These are phyloP conservation scores for Rhabdomys dilectus DNA, from an alignment of 2,113 vertebrate genomes.

Conservation along the genomic window DNA sequence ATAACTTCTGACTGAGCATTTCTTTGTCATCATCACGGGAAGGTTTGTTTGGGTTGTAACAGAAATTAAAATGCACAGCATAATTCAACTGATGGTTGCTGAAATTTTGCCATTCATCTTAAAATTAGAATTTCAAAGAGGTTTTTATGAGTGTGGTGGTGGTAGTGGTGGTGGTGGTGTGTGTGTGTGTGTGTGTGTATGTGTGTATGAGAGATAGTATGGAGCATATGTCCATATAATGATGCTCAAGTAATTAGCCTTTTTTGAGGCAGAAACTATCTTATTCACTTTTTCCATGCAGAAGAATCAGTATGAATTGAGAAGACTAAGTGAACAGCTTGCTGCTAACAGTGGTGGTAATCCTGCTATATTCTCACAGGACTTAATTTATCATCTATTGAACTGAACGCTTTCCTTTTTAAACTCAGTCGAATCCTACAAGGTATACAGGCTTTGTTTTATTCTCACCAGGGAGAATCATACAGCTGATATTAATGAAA, in stretches of 20 bases:
- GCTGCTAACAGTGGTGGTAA: not conserved
- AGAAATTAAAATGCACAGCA: conserved; percentile 8
- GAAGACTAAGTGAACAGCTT: not conserved
- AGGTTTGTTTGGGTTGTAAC: not conserved
- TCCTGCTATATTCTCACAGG: not conserved
- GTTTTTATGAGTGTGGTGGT: not conserved
- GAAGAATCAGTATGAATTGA: not conserved
- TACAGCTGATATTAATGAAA: not conserved
- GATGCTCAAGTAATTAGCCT: conserved; percentile 7
- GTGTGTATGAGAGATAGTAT: not conserved
- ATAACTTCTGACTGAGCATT: conserved; percentile 9
- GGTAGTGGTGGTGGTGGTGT: not conserved
- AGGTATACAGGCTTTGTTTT: conserved; percentile 12
- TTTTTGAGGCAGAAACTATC: not conserved
- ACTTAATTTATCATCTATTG: conserved; percentile 38
- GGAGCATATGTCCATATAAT: not conserved
- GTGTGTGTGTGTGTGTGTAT: not conserved
- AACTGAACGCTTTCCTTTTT: conserved; percentile 10
- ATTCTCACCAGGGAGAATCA: not conserved
- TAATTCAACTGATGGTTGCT: conserved; percentile 26
- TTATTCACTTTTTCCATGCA: not conserved
- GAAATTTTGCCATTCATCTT: conserved; percentile 26
- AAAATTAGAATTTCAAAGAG: conserved; percentile 37
- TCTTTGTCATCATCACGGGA: conserved; percentile 19
- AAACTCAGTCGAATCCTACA: conserved; percentile 29